These are phyloP conservation scores for Pedicia rivosa DNA, from an alignment of 2,888 invertebrate genomes.

Conservation along the genomic window DNA sequence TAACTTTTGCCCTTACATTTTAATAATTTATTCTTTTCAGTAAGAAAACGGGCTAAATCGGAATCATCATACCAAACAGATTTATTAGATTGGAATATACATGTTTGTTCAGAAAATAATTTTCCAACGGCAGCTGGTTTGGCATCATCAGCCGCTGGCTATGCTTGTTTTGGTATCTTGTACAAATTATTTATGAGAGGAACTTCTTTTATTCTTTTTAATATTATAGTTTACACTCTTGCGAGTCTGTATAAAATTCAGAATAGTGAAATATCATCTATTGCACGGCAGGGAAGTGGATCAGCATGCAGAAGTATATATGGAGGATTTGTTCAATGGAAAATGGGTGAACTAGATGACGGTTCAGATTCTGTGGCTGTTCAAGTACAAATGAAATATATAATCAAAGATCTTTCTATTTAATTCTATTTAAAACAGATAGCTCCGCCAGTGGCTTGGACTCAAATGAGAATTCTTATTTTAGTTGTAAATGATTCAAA, in stretches of 20 bases:
- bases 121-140: slow-evolving; percentile 98
- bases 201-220: not conserved
- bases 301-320: slow-evolving; percentile 90
- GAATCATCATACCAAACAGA: slow-evolving; percentile 19
- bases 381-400: no score
- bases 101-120: slow-evolving; percentile 83
- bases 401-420: no score
- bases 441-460: slow-evolving; percentile 65
- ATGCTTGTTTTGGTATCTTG: slow-evolving; percentile 63
- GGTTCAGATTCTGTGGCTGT: slow-evolving; percentile 64
- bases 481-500: slow-evolving; percentile 70
- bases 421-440: no score
- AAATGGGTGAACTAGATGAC: slow-evolving; percentile 43
- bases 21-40: slow-evolving; percentile 1
- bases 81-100: slow-evolving; percentile 52
- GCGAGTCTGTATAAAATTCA: slow-evolving; percentile 58
- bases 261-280: slow-evolving; percentile 56
- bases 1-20: not conserved
- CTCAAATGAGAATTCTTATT: slow-evolving; percentile 75
- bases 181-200: not conserved
- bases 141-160: slow-evolving; percentile 97
- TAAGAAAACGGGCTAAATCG: slow-evolving; percentile 20
- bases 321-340: slow-evolving; percentile 94
- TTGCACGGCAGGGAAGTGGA: slow-evolving; percentile 82
- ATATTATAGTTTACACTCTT: slow-evolving; percentile 46